A percentile compares a stretch with the other conserved stretches of the same genome.
Conservation (phyloP, 2,888 invertebrate species). For the Anagyrus pseudococci region DNA sequence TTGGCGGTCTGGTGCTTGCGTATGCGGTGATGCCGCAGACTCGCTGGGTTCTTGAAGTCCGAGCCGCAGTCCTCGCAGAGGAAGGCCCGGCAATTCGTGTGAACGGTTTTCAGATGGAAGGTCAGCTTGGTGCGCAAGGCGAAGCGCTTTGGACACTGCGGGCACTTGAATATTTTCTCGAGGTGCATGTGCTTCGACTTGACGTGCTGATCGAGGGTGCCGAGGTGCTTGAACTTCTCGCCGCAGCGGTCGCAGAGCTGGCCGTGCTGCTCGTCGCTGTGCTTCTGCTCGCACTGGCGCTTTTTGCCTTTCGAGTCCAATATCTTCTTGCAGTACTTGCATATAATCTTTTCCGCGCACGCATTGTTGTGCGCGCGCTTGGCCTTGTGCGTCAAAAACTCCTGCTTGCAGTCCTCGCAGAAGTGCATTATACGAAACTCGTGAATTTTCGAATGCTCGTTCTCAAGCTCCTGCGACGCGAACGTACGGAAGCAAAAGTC, state of each 20-base stretch:
- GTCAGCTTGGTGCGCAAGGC: conserved; percentile 58
- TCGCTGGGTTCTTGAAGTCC: conserved; percentile 60
- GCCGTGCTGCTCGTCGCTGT: conserved; percentile 54
- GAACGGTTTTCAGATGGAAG: conserved; percentile 58
- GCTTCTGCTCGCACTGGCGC: conserved; percentile 59
- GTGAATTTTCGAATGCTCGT: conserved; percentile 55
- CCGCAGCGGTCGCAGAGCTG: conserved; percentile 58
- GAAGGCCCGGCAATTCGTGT: conserved; percentile 55
- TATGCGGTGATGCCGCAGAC: conserved; percentile 56
- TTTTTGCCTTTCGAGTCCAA: conserved; percentile 58
- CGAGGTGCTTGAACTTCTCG: conserved; percentile 59
- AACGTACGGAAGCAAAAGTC: conserved; percentile 56
- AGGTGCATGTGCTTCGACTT: conserved; percentile 58
- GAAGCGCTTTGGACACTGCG: conserved; percentile 58
- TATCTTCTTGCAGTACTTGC: conserved; percentile 53
- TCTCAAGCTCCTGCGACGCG: conserved; percentile 48
- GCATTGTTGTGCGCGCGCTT: conserved; percentile 53
- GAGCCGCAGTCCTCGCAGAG: conserved; percentile 59
- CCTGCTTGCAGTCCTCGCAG: conserved; percentile 56
- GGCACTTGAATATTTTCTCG: conserved; percentile 58
- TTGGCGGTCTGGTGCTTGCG: conserved; percentile 57
- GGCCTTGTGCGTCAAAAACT: conserved; percentile 55
- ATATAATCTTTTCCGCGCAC: conserved; percentile 54
- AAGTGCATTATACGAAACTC: conserved; percentile 56
- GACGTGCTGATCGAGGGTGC: conserved; percentile 58